Percentiles rank a stretch among this genome's conserved stretches.
Evolutionary conservation across 2,797 vertebrate species (phyloP).

Genomic region (Tamandua tetradactyla): DNA sequence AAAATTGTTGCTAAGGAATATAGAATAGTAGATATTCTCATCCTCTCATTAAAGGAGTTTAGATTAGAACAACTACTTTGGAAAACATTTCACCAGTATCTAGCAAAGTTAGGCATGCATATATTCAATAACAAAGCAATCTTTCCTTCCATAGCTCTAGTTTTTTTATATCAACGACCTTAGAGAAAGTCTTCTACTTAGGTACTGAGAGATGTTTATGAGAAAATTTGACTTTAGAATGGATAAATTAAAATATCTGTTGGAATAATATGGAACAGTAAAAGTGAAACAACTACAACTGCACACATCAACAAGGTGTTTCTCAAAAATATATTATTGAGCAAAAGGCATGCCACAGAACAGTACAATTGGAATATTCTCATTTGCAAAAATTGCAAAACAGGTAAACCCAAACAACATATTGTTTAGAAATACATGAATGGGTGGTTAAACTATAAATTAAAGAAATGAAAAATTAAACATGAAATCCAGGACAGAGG

Average conservation of each 20-base stretch:
- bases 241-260: background rate
- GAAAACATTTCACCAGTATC: no score
- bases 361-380: background rate
- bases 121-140: no score
- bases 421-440: no score
- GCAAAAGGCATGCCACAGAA: background rate
- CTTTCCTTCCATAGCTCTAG: no score
- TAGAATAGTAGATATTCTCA: no score
- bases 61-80: no score
- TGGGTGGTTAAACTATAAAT: background rate
- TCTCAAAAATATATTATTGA: background rate
- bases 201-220: no score
- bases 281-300: background rate
- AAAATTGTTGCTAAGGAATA: no score
- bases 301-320: background rate
- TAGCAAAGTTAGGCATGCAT: no score
- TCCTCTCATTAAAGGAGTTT: no score
- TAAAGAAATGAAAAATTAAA: constrained; percentile 20
- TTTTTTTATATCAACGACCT: no score
- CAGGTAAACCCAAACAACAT: background rate
- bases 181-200: no score
- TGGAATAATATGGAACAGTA: background rate
- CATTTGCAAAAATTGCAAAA: background rate
- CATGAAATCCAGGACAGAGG: background rate
- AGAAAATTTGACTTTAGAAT: background rate